Evolutionary conservation across 2,888 invertebrate species (phyloP), one percentile per base, ranked within the genome.

Genomic region (Thymelicus acteon): DNA sequence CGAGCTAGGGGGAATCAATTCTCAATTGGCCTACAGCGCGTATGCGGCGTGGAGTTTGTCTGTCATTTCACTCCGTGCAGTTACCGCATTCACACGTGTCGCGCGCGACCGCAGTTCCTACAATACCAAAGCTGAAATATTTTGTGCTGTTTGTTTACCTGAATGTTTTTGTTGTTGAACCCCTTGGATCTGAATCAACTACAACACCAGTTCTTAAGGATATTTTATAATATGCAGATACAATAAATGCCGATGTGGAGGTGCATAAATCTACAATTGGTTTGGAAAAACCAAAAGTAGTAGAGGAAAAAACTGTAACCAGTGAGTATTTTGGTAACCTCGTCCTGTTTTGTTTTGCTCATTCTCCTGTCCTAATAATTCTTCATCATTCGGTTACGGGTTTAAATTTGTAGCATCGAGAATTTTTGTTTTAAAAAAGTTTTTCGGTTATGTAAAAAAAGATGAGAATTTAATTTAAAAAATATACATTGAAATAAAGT

Each of bases 161-260:
- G 71, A 77, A 76, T 75, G 49, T 71, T 68, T 61, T 57, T n/a
- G 57, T 62, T 62, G 7, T 57, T 64, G 57, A 62, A 57, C 47
- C 19, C 31, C 5, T 65, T 71, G 66, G 66, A 71, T 66, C 66
- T 57, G 61, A 57, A 61, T 19, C 31, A 60, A 60, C 76, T 76
- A 72, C 74, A 77, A 75, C 74, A 77, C 76, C 74, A 81, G 80
- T 81, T 84, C 79, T 79, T 84, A 88, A 91, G 83, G 85, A 85
- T 82, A 79, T 87, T 90, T 90, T 88, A 78, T 87, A 84, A 86
- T 89, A 93, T 86, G 91, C 93, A 93, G 93, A 93, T 92, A 77
- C 88, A 79, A 82, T 87, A 85, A 87, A 86, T 82, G 88, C 90
- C 80, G 91, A 89, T 85, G 92, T 85, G 89, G 92, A 87, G 87